Evolutionary conservation across 2,888 invertebrate genomes (phyloP).

Genomic region (Acanthosoma haemorrhoidale): DNA sequence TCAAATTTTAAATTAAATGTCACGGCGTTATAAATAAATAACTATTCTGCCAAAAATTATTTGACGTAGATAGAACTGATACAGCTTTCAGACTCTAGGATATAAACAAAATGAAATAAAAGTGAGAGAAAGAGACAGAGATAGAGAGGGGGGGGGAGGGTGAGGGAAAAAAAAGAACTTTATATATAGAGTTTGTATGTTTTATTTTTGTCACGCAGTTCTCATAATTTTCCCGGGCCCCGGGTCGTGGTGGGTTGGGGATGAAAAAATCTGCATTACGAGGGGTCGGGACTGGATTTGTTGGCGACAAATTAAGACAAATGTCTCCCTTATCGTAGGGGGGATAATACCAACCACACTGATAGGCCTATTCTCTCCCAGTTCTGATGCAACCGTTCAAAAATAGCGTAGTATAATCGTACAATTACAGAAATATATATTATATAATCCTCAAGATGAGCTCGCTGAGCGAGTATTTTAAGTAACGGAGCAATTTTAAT

Average conservation of each 20-base stretch:
- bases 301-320: slow-evolving; percentile 27
- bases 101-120: neutral
- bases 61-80: neutral
- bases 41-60: no score
- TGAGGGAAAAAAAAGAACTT: slow-evolving; percentile 7
- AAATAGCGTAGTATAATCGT: no score
- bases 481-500: no score
- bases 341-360: neutral
- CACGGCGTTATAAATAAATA: no score
- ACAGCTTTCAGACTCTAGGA: neutral
- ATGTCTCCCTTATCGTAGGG: slow-evolving; percentile 18
- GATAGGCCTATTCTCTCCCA: no score
- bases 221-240: slow-evolving; percentile 21
- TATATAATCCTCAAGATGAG: no score
- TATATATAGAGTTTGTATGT: slow-evolving; percentile 28
- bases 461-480: no score
- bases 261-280: slow-evolving; percentile 25
- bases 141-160: neutral
- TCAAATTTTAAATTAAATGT: no score
- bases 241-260: neutral
- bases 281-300: slow-evolving; percentile 20
- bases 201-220: slow-evolving; percentile 28
- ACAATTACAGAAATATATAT: no score
- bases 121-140: neutral
- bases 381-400: no score